Evolutionary conservation across 92 coral and sea anemone species (phyloP), one percentile per base, ranked within the genome.

Genomic region (Actinostola sp.): DNA sequence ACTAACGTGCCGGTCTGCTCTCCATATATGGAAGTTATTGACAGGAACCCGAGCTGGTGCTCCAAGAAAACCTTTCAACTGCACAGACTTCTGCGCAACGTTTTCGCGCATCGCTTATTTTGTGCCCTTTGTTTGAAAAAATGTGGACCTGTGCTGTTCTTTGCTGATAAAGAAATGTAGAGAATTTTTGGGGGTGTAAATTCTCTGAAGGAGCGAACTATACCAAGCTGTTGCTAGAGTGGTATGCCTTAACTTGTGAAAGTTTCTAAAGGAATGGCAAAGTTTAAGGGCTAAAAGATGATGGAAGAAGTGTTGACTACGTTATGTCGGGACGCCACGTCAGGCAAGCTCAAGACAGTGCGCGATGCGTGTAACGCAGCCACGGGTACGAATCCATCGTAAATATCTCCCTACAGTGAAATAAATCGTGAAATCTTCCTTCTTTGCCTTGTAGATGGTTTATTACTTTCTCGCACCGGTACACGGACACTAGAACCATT

Each of bases 261-360:
- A 75, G 53, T 64, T 17, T 51, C 17, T 30, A 2, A 24, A 38
- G 65, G 31, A 28, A 75, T 75, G 81, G 72, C 27, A 9, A 51
- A 75, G 61, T 64, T 38, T 36, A 52, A 76, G 61, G 84, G 81
- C 66, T 81, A 74, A 33, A 72, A 33, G 19, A 85, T 42, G 29
- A 95, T 95, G 99, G 99, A 95, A 71, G 97, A 84, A 46, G 88
- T 95, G 25, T 72, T 95, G 58, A 84, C 85, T 42, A 78, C 78
- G n/a, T 70, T 95, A 27, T 88, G 89, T 29, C 89, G 89, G 72
- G 99, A 95, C 66, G 99, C 99, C 88, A 95, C 99, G 89, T 92
- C 99, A 67, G 91, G 94, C 12, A 91, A 95, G 72, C 70, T 80
- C 17, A 95, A 92, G 68, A 71, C 90, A 29, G 89, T 95, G 1